A percentile compares a stretch with the other conserved stretches of the same genome.
Conservation (phyloP, 2,113 vertebrate species). For the Isurus oxyrinchus region DNA sequence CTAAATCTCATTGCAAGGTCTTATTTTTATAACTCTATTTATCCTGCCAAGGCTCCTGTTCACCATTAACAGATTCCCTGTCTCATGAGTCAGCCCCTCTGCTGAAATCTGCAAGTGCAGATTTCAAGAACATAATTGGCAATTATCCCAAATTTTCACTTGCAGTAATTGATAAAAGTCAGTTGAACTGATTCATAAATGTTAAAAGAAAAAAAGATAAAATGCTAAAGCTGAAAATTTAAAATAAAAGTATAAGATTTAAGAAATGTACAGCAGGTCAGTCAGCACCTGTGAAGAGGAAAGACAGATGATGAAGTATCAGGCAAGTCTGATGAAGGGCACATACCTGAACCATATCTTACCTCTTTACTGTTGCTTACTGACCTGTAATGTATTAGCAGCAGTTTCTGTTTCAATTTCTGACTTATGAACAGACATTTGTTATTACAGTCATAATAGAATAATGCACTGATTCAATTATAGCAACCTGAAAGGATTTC, state of each 20-base stretch:
- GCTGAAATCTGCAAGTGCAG: neutral
- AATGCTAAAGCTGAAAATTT: neutral
- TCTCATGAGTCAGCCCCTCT: conserved; percentile 14
- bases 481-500: neutral
- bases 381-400: neutral
- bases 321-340: neutral
- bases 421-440: neutral
- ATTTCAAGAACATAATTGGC: neutral
- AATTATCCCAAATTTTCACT: neutral
- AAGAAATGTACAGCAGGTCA: neutral
- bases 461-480: neutral
- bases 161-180: neutral
- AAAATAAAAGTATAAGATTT: neutral
- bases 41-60: conserved; percentile 10
- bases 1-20: neutral
- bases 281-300: neutral
- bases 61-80: neutral
- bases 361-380: neutral
- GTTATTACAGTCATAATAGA: neutral
- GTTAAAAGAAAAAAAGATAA: neutral
- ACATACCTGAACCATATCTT: neutral
- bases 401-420: neutral
- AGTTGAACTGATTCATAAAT: neutral
- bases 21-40: conserved; percentile 17
- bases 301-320: neutral